These are phyloP conservation scores for Neodontobutis hainanensis DNA, from an alignment of 2,113 vertebrate genomes.

Conservation along the genomic window DNA sequence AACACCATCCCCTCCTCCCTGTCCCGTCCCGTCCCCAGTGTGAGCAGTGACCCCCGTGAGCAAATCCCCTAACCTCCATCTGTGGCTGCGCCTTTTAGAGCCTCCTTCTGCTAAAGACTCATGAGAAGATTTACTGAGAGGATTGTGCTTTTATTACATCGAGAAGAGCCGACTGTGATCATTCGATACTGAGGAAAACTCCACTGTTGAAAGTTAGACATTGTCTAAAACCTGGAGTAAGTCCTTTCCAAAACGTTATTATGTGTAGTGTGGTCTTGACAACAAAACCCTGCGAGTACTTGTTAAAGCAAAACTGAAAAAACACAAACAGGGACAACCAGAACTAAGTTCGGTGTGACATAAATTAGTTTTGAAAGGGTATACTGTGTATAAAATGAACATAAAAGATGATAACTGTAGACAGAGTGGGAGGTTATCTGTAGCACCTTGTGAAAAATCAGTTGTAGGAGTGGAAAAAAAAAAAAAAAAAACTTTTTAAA, in stretches of 20 bases:
- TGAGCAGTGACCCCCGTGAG: slow-evolving; percentile 5
- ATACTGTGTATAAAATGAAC: slow-evolving; percentile 1
- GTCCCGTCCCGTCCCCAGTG: neutral
- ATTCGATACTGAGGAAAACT: neutral
- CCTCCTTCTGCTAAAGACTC: slow-evolving; percentile 6
- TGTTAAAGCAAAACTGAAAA: too few relatives aligned
- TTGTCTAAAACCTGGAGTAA: slow-evolving; percentile 1
- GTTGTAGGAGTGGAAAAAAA: slow-evolving; percentile 24
- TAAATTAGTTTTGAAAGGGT: too few relatives aligned
- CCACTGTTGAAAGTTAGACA: neutral
- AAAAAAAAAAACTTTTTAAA: slow-evolving; percentile 28
- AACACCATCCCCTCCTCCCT: neutral
- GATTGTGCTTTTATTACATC: slow-evolving; percentile 27
- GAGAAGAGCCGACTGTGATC: slow-evolving; percentile 16
- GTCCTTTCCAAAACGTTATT: too few relatives aligned
- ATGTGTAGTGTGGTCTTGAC: neutral
- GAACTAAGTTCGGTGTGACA: too few relatives aligned
- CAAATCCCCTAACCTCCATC: slow-evolving; percentile 43
- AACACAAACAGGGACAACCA: too few relatives aligned
- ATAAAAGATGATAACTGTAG: neutral
- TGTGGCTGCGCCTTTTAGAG: slow-evolving; percentile 56
- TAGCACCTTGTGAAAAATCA: slow-evolving; percentile 47
- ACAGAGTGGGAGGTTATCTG: slow-evolving; percentile 20
- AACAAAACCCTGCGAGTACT: too few relatives aligned
- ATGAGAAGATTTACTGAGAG: slow-evolving; percentile 28